Evolutionary conservation across 2,888 invertebrate genomes (phyloP), one percentile per base, ranked within the genome.

Genomic region (Drosophila recens): DNA sequence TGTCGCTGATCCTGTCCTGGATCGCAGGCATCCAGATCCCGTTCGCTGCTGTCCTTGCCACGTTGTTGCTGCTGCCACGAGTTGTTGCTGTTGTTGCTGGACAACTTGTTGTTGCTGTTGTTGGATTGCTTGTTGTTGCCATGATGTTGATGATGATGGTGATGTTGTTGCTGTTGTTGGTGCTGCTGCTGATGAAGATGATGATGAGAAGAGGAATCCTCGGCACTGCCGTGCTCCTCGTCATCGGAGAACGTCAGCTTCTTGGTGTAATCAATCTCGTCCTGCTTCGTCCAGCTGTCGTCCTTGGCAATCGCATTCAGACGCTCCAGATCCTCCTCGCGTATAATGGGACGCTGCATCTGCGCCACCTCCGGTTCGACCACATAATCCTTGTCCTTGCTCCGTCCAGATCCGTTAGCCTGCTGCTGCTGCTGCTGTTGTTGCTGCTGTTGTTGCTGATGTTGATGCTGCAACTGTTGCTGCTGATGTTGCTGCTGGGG

Each of bases 241-340:
- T 98, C 98, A 93, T 98, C 98, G 90, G 98, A 98, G 93, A 98
- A 98, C 80, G 97, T 96, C 91, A 98, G 93, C 93, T 98, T 98
- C 93, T 98, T 97, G 94, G 97, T 97, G 91, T 98, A 98, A 93
- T 98, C 98, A 91, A 98, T 97, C 92, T 98, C 98, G 91, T 97
- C 97, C 89, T 97, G 96, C 81, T 96, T 96, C 67, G 97, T 97
- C 98, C 98, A 98, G 74, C 98, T 98, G 89, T 96, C 96, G 90
- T 97, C 96, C 87, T 96, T 95, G 48, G 97, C 95, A 82, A 98
- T 96, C 91, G 98, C 97, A 93, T 98, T 98, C 94, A 98, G 96
- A 67, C 97, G 96, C 89, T 96, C 97, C 87, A 98, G 94, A 92
- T 98, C 98, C 91, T 98, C 98, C 91, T 98, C 98, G 84, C 97